Evolutionary conservation across 1,140 invertebrate genomes (phyloP).

Genomic region (Paraescarpia echinospica): DNA sequence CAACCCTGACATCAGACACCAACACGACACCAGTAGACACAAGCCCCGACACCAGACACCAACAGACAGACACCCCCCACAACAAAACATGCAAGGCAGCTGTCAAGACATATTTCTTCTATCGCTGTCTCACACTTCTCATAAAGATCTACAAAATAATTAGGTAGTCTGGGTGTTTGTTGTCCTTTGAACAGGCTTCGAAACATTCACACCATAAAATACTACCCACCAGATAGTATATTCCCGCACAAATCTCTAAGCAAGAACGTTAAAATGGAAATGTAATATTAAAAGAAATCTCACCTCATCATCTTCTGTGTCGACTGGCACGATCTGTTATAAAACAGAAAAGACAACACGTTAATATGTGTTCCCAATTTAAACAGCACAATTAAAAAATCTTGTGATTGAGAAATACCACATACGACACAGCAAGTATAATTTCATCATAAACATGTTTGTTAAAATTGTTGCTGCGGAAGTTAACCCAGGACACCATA

Average conservation of each 20-base stretch:
- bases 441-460: conserved; percentile 1
- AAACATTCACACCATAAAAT: not conserved
- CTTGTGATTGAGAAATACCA: not conserved
- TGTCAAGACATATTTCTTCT: not conserved
- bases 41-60: not conserved
- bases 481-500: not conserved
- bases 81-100: not conserved
- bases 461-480: not conserved
- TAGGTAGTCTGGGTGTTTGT: too few species aligned
- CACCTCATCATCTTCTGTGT: not conserved
- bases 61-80: not conserved
- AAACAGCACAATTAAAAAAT: not conserved
- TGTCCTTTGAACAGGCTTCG: too few species aligned
- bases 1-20: too few species aligned
- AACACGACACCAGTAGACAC: not conserved
- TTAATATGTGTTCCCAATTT: not conserved
- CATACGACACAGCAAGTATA: not conserved
- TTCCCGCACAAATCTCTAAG: not conserved
- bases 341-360: not conserved
- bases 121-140: not conserved
- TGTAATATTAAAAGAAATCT: not conserved
- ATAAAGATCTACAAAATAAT: not conserved
- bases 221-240: not conserved
- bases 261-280: not conserved
- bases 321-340: not conserved